phyloP scores from a whole-genome alignment of 2,888 invertebrate genomes.

The Nasonia oneida region DNA sequence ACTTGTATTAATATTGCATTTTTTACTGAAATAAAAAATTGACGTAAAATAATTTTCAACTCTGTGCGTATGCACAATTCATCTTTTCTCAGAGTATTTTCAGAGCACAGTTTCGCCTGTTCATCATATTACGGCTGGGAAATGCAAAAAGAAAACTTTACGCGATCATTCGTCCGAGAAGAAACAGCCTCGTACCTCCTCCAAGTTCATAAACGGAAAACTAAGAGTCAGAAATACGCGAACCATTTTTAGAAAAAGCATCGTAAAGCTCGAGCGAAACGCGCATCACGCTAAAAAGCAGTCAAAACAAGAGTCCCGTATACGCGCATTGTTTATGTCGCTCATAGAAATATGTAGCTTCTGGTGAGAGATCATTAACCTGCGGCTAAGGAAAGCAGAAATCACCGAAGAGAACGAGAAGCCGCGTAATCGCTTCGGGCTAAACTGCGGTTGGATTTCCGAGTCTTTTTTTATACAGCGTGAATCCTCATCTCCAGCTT shows the following conservation, averaged over 20 bases:
- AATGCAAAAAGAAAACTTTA: background rate
- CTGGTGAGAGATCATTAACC: background rate
- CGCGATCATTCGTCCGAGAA: background rate
- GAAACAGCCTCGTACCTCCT: background rate
- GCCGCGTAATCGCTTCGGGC: slow-evolving; percentile 7
- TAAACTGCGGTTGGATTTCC: background rate
- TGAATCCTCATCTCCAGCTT: background rate
- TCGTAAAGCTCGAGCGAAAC: background rate
- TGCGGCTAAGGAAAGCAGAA: background rate
- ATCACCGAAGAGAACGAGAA: background rate
- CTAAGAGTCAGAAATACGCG: background rate
- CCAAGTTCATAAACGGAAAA: background rate
- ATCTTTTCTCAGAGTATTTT: background rate
- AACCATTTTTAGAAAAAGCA: background rate
- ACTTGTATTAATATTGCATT: too few species aligned
- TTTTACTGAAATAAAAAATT: too few species aligned
- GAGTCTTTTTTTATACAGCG: background rate
- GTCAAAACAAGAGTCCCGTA: background rate
- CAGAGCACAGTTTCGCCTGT: background rate
- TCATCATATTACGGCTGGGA: background rate
- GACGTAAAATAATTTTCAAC: too few species aligned
- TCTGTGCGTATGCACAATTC: too few species aligned
- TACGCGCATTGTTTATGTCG: slow-evolving; percentile 4
- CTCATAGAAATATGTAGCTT: background rate
- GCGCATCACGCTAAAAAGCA: background rate